Conservation (phyloP, 2,113 vertebrate genomes). For the Equus quagga region DNA sequence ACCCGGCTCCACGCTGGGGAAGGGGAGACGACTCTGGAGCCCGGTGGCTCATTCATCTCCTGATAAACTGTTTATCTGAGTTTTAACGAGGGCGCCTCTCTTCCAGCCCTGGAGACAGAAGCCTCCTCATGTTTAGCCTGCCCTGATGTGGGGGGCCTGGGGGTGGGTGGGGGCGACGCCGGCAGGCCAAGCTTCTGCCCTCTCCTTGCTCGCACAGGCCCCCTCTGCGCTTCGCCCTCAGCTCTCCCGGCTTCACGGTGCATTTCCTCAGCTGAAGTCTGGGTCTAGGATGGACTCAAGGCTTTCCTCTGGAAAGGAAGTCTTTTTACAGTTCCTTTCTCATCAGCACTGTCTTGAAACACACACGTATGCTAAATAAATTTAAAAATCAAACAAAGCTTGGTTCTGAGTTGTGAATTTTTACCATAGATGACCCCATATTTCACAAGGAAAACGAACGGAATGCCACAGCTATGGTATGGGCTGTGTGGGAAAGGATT, state of each 20-base stretch:
- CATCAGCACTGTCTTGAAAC: neutral
- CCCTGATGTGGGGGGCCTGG: constrained; percentile 77
- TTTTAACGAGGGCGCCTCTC: constrained; percentile 93
- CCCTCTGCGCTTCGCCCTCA: neutral
- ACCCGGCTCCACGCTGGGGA: constrained; percentile 77
- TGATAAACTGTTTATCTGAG: constrained; percentile 93
- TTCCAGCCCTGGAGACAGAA: constrained; percentile 90
- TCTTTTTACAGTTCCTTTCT: neutral
- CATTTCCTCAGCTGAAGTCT: neutral
- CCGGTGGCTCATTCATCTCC: constrained; percentile 89
- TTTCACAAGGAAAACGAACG: constrained; percentile 23
- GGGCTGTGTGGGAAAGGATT: neutral
- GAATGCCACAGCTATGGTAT: no score
- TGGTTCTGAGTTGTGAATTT: neutral
- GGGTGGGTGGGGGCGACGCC: constrained; percentile 31
- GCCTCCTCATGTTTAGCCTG: constrained; percentile 86
- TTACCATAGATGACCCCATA: neutral
- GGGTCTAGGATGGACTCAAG: neutral
- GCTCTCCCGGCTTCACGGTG: neutral
- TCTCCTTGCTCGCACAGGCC: neutral
- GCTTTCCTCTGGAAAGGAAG: neutral
- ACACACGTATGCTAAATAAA: neutral
- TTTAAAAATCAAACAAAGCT: neutral
- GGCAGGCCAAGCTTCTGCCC: neutral
- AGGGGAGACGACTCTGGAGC: constrained; percentile 87